Conservation (phyloP, 2,888 invertebrate genomes). For the Polyommatus icarus region DNA sequence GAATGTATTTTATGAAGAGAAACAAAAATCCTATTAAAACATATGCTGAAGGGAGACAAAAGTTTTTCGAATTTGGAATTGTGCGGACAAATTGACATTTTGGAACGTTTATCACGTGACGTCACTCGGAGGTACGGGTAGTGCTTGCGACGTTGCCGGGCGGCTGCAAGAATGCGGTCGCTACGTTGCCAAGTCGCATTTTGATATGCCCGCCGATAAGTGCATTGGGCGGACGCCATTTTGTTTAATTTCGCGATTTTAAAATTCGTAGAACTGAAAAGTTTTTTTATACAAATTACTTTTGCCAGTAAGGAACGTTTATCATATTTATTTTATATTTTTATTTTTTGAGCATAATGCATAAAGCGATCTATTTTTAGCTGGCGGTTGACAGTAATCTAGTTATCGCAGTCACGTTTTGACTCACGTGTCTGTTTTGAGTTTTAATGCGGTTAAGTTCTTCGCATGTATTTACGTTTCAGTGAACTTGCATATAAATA, state of each 20-base stretch:
- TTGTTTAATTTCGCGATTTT: slow-evolving; percentile 50
- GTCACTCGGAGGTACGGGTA: slow-evolving; percentile 63
- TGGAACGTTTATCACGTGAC: slow-evolving; percentile 61
- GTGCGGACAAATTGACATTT: slow-evolving; percentile 53
- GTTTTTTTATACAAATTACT: too few relatives aligned
- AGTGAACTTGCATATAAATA: slow-evolving; percentile 1
- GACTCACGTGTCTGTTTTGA: slow-evolving; percentile 14
- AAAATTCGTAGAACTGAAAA: slow-evolving; percentile 19
- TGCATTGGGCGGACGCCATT: slow-evolving; percentile 75
- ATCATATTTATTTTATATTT: background rate
- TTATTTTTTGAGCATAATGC: background rate
- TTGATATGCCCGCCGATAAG: slow-evolving; percentile 60
- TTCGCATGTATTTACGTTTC: background rate
- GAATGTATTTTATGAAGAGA: background rate
- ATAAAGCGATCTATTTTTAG: slow-evolving; percentile 53
- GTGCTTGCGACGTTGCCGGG: slow-evolving; percentile 68
- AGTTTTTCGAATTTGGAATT: slow-evolving; percentile 12
- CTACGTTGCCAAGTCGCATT: slow-evolving; percentile 65
- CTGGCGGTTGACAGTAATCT: slow-evolving; percentile 48
- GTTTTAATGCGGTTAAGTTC: slow-evolving; percentile 6
- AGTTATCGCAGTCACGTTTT: slow-evolving; percentile 54
- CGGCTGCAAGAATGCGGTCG: slow-evolving; percentile 68
- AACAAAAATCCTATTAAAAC: background rate
- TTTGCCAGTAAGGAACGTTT: background rate
- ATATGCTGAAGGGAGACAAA: background rate